Conservation (phyloP, 2,113 vertebrate species). For the Tragelaphus imberbis region DNA sequence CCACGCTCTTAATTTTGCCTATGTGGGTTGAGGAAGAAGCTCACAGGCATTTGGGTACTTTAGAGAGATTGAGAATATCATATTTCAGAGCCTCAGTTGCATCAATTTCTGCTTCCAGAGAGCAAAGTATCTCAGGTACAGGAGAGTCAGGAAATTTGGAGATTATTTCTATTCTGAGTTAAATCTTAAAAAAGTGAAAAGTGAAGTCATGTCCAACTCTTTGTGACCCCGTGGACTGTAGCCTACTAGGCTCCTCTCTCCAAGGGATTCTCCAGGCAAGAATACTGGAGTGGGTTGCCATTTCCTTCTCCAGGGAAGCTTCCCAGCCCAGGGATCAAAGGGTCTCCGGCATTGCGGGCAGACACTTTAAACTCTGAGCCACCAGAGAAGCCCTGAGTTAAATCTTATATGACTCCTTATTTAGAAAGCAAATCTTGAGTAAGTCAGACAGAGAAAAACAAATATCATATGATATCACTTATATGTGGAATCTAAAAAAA, state of each 20-base stretch:
- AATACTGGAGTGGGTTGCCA: too few species aligned
- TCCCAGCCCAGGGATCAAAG: too few species aligned
- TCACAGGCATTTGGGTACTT: not conserved
- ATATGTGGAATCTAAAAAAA: not conserved
- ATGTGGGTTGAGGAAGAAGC: not conserved
- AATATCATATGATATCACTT: not conserved
- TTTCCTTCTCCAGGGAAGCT: too few species aligned
- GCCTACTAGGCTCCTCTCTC: too few species aligned
- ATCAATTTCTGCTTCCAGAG: not conserved
- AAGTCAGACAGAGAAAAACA: not conserved
- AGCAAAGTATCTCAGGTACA: not conserved
- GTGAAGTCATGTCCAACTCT: too few species aligned
- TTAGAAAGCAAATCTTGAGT: not conserved
- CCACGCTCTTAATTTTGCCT: not conserved
- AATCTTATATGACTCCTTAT: not conserved
- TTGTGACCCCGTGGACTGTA: too few species aligned
- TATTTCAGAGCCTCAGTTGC: not conserved
- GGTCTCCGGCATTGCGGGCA: too few species aligned
- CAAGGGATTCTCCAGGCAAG: too few species aligned
- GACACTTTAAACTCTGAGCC: too few species aligned
- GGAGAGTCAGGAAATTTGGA: not conserved
- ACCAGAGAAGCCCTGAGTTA: not conserved
- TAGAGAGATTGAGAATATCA: not conserved
- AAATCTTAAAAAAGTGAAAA: not conserved
- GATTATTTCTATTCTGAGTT: not conserved